Percentiles rank a stretch among this genome's conserved stretches.
Evolutionary conservation across 2,888 invertebrate genomes (phyloP).

Genomic region (Octonoba sinensis): DNA sequence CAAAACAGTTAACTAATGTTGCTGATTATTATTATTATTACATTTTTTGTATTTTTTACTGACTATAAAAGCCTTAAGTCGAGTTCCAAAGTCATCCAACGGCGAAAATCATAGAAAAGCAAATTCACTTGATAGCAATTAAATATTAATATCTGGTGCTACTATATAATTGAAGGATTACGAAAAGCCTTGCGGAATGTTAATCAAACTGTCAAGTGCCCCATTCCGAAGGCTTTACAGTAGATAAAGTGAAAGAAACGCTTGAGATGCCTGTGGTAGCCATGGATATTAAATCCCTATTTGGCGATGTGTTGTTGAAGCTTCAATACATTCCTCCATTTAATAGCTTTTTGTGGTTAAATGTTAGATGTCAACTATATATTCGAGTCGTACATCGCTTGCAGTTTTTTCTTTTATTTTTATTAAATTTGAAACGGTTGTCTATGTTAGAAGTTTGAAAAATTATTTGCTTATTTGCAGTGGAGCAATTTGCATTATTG

Average conservation of each 20-base stretch:
- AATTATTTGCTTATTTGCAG: too few species aligned
- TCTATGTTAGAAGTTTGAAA: too few species aligned
- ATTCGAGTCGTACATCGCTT: too few species aligned
- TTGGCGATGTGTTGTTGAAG: constrained; percentile 3
- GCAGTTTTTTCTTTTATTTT: too few species aligned
- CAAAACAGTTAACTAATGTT: too few species aligned
- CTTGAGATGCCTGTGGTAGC: constrained; percentile 11
- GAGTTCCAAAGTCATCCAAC: neutral
- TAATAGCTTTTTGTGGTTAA: constrained; percentile 2
- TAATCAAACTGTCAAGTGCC: constrained; percentile 57
- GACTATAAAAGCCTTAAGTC: neutral
- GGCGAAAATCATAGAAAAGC: constrained; percentile 19
- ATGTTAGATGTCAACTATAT: too few species aligned
- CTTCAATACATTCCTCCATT: constrained; percentile 16
- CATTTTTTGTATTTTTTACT: neutral
- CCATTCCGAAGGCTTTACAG: constrained; percentile 23
- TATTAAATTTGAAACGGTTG: too few species aligned
- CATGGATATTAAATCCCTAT: constrained; percentile 19
- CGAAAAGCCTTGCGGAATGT: constrained; percentile 25
- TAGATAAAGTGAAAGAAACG: constrained; percentile 20
- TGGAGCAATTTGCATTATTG: too few species aligned
- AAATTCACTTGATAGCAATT: constrained; percentile 26
- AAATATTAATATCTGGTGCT: constrained; percentile 46
- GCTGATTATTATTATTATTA: too few species aligned
- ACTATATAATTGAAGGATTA: constrained; percentile 40